Evolutionary conservation across 2,888 invertebrate species (phyloP), one percentile per base, ranked within the genome.

Genomic region (Diaprepes abbreviatus): DNA sequence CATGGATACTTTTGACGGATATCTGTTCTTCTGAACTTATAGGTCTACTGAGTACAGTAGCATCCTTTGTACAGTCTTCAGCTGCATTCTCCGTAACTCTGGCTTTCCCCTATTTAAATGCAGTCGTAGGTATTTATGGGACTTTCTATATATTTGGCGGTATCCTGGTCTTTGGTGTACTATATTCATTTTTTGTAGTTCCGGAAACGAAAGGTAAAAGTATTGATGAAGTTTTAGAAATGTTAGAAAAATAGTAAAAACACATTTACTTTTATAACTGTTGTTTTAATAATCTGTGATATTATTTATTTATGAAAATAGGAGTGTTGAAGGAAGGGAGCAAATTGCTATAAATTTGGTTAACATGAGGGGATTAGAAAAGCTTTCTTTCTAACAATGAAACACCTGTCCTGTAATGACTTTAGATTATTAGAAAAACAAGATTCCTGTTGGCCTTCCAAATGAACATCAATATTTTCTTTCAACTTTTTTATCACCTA

Each of bases 1-100:
- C 93, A 0, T 93, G 93, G 93, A 91, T 92, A 0, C 89, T 94
- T 31, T 89, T 93, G 87, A 91, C 92, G 0, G 94, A 94, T 81
- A 88, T 94, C 83, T 90, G 95, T 82, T 90, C 95, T 21, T 84
- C 90, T 0, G 90, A 92, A 74, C 90, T 93, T 1, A 92, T 93
- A 82, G 89, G 91, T 0, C 85, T 88, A 14, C 92, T 92, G 0
- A 59, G 71, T 1, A 70, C 72, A 14, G 17, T 73, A 1, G 52
- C 68, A 0, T 35, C 73, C 1, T 45, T 62, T 19, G 21, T 45
- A 14, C 69, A 65, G 21, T 66, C 70, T 14, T 7, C 57, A 28
- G 38, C 59, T 24, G 65, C 64, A 33, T 74, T 19, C 72, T 71
- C 1, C 4, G 10, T 19, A 2, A 17, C 43, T 12, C n/a, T 43